phyloP scores from a whole-genome alignment of 1,140 invertebrate genomes.

The Zeugodacus cucurbitae region DNA sequence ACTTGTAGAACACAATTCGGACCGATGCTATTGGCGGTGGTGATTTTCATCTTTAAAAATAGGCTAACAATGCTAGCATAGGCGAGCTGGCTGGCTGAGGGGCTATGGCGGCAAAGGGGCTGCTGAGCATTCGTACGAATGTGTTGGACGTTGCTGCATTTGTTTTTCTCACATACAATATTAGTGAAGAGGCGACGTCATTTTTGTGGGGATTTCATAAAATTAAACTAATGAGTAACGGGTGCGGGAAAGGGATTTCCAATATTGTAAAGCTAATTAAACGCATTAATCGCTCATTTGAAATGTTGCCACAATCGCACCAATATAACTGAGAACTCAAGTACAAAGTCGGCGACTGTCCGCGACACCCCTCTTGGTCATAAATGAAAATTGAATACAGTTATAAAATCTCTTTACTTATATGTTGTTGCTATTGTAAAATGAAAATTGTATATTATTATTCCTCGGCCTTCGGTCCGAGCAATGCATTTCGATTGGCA shows the following conservation, averaged over 20 bases:
- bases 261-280: not conserved
- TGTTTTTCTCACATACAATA: not conserved
- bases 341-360: too few species aligned
- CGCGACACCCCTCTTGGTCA: too few species aligned
- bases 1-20: not conserved
- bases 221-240: constrained; percentile 15
- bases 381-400: too few species aligned
- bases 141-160: not conserved
- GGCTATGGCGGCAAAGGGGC: not conserved
- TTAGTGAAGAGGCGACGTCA: not conserved
- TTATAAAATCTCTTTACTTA: too few species aligned
- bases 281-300: too few species aligned
- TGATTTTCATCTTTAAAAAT: constrained; percentile 35
- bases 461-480: not conserved
- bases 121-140: not conserved
- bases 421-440: too few species aligned
- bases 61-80: not conserved
- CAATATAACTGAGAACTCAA: too few species aligned
- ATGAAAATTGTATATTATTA: not conserved
- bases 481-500: not conserved
- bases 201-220: not conserved
- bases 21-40: constrained; percentile 3
- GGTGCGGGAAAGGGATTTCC: not conserved
- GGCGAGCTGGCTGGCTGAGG: not conserved
- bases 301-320: too few species aligned